phyloP scores from a whole-genome alignment of 1,140 invertebrate species.

The Diuraphis noxia region DNA sequence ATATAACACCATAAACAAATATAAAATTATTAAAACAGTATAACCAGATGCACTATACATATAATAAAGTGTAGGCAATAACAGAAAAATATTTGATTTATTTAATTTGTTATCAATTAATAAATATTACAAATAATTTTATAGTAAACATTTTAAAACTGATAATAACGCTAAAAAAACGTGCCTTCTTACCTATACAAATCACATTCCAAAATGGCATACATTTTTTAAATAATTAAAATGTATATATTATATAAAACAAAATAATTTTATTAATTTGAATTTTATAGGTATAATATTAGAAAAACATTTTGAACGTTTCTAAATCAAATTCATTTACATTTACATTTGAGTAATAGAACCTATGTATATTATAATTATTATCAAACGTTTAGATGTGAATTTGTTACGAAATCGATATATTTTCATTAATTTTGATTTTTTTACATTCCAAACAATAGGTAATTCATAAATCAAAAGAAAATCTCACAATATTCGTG shows the following conservation, averaged over 20 bases:
- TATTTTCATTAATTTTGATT: background rate
- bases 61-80: background rate
- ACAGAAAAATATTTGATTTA: background rate
- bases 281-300: background rate
- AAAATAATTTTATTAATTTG: background rate
- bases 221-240: background rate
- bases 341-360: background rate
- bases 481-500: background rate
- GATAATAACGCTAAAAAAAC: background rate
- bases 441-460: background rate
- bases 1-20: constrained; percentile 6
- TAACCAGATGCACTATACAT: background rate
- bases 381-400: background rate
- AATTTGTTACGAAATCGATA: background rate
- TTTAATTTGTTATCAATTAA: background rate
- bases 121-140: background rate
- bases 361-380: background rate
- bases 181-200: background rate
- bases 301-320: background rate
- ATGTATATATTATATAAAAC: background rate
- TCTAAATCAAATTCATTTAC: background rate
- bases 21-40: background rate
- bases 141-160: background rate
- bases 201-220: background rate
- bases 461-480: background rate